phyloP scores from a whole-genome alignment of 2,888 invertebrate genomes.

The Tridacna gigas region DNA sequence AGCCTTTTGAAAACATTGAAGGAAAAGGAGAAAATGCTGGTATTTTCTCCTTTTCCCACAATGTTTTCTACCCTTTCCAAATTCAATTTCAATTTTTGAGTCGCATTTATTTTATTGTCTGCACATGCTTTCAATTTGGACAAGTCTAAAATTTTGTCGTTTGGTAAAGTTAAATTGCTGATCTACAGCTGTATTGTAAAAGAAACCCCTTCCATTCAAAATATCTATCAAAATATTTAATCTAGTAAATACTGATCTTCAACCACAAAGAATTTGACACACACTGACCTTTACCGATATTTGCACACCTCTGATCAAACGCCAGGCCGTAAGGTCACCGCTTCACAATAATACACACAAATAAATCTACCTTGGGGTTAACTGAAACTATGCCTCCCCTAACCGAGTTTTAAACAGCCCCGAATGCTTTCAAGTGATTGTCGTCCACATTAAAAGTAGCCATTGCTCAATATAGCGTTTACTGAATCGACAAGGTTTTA shows the following conservation, averaged over 20 bases:
- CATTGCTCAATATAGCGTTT: background rate
- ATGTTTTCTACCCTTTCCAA: too few relatives aligned
- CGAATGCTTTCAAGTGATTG: background rate
- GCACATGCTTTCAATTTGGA: too few relatives aligned
- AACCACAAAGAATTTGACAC: constrained; percentile 3
- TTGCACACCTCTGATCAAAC: background rate
- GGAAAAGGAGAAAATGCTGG: too few relatives aligned
- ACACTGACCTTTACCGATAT: background rate
- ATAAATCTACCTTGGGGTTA: background rate
- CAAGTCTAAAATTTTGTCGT: too few relatives aligned
- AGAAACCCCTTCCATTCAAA: too few relatives aligned
- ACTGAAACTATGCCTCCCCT: background rate
- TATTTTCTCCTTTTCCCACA: too few relatives aligned
- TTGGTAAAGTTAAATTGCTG: too few relatives aligned
- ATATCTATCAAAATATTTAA: too few relatives aligned
- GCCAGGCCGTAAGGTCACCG: background rate
- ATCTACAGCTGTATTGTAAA: too few relatives aligned
- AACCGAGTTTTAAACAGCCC: background rate
- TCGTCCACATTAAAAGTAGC: background rate
- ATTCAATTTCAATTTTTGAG: too few relatives aligned
- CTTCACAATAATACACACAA: background rate
- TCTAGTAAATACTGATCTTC: background rate
- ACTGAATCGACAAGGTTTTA: background rate
- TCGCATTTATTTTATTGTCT: too few relatives aligned
- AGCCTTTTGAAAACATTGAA: too few relatives aligned